phyloP scores from a whole-genome alignment of 2,113 vertebrate species.

The Miniopterus natalensis region DNA sequence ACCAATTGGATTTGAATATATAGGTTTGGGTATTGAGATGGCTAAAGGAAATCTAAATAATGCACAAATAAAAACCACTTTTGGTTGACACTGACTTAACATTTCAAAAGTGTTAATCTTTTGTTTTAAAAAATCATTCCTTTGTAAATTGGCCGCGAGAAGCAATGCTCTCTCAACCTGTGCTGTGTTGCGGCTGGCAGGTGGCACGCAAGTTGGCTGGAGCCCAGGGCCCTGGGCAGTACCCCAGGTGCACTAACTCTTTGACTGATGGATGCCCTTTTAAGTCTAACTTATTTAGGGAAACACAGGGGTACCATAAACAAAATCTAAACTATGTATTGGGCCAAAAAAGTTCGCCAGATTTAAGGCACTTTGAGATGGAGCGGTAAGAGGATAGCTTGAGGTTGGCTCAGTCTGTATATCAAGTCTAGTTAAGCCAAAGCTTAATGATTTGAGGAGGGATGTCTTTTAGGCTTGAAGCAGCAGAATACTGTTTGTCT shows the following conservation, averaged over 20 bases:
- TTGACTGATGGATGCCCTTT: conserved; percentile 70
- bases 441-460: conserved; percentile 80
- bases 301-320: conserved; percentile 70
- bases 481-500: conserved; percentile 75
- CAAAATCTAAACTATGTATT: conserved; percentile 3
- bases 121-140: background rate
- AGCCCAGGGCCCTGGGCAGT: conserved; percentile 62
- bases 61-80: conserved; percentile 63
- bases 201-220: conserved; percentile 24
- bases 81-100: conserved; percentile 25
- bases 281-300: conserved; percentile 77
- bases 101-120: conserved; percentile 1
- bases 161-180: background rate
- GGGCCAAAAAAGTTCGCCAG: conserved; percentile 74
- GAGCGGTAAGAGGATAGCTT: conserved; percentile 65
- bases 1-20: background rate
- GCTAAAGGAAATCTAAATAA: conserved; percentile 75
- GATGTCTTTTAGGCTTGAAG: conserved; percentile 78
- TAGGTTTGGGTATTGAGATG: conserved; percentile 35
- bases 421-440: conserved; percentile 78
- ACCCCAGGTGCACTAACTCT: conserved; percentile 68
- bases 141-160: conserved; percentile 38
- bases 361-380: conserved; percentile 51
- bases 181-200: background rate
- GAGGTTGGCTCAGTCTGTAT: conserved; percentile 71